Evolutionary conservation across 2,888 invertebrate species (phyloP), one percentile per base, ranked within the genome.

Genomic region (Galeruca laticollis): DNA sequence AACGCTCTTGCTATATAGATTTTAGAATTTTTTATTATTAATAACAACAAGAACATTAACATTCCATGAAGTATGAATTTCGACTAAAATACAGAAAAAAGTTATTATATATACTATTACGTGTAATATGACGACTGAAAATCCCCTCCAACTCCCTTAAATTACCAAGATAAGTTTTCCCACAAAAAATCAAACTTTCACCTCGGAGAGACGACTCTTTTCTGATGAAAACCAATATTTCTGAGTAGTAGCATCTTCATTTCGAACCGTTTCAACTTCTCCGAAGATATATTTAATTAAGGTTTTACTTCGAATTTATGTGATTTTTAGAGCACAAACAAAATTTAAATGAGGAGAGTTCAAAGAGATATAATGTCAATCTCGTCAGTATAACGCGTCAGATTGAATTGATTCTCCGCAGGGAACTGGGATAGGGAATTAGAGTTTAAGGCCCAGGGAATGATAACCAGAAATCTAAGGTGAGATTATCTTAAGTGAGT

Each of bases 261-360:
- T 65, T 64, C 64, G 40, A 56, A 63, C 40, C 9, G 56, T 43
- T 65, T 49, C 21, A 18, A 65, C 65, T 64, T 43, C n/a, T 15
- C 31, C 9, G 10, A 31, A 31, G 49, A 57, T 43, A 59, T 43
- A 65, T 59, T 49, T n/a, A 26, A 40, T 62, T 21, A 52, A 49
- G 21, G 57, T 37, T 49, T 65, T 65, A 59, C 57, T 49, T 57
- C 49, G 49, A 65, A 65, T 57, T 57, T 49, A 47, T 59, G 65
- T 65, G 33, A 57, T 49, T 59, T 65, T 65, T 59, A 59, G 57
- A 57, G 57, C 65, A 65, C 49, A 65, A 65, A 65, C 65, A 59
- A 65, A 65, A 59, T 65, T 65, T 49, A 59, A 65, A 59, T 65
- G 65, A 57, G n/a, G 57, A 15, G 33, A 65, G 47, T 35, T 65